These are phyloP conservation scores for Podarcis siculus DNA, from an alignment of 2,797 vertebrate species.

Conservation along the genomic window DNA sequence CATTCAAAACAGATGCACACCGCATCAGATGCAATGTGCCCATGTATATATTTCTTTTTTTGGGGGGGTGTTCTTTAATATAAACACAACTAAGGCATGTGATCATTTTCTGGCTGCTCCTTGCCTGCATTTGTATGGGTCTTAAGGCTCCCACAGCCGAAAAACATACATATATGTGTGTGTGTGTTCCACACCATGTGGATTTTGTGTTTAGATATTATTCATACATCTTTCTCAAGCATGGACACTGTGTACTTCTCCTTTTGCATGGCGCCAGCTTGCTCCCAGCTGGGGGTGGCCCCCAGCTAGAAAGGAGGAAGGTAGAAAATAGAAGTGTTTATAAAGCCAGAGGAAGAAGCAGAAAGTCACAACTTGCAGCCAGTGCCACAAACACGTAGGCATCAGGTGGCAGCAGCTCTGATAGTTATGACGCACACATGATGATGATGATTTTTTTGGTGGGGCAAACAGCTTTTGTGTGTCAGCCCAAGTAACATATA, in stretches of 20 bases:
- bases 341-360: not conserved
- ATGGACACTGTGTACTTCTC: constrained; percentile 1
- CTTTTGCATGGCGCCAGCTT: constrained; percentile 20
- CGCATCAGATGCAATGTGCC: not conserved
- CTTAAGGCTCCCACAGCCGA: too few species aligned
- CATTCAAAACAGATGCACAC: not conserved
- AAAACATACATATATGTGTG: too few species aligned
- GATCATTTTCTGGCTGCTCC: not conserved
- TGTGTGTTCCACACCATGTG: too few species aligned
- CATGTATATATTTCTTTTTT: not conserved
- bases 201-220: not conserved
- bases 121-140: too few species aligned
- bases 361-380: not conserved
- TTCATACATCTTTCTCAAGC: not conserved
- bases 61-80: not conserved
- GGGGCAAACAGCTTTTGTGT: not conserved
- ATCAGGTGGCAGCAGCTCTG: not conserved
- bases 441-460: not conserved
- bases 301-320: constrained; percentile 6
- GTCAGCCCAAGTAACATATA: too few species aligned
- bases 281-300: not conserved
- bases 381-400: not conserved
- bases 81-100: not conserved
- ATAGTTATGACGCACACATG: not conserved
- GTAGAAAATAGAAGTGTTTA: constrained; percentile 22